Conservation (phyloP, 2,113 vertebrate genomes). For the Vulpes lagopus region DNA sequence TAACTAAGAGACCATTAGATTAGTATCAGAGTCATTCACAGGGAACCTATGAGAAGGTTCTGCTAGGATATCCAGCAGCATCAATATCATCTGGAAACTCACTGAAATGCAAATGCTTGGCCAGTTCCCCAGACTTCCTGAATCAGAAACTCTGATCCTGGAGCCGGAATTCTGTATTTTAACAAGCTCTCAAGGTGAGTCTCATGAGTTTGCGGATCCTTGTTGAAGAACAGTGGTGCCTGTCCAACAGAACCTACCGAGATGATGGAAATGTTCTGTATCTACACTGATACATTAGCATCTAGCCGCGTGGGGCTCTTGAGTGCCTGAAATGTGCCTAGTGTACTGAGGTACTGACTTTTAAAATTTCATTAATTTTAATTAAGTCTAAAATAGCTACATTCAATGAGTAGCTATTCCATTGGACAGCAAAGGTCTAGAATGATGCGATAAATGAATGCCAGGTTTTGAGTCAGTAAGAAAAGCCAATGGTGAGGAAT, state of each 20-base stretch:
- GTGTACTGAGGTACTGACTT: background rate
- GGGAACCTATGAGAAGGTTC: background rate
- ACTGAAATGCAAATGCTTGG: background rate
- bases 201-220: background rate
- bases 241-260: rapidly evolving
- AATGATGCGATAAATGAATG: background rate
- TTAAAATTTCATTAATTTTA: background rate
- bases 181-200: background rate
- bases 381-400: background rate
- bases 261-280: background rate
- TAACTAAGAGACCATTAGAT: background rate
- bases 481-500: background rate
- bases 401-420: background rate
- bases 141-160: background rate
- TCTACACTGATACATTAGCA: background rate
- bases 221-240: background rate
- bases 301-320: background rate
- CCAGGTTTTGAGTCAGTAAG: background rate
- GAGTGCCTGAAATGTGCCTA: background rate
- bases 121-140: background rate
- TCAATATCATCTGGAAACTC: background rate
- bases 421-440: background rate
- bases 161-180: background rate
- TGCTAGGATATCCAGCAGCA: background rate
- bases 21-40: background rate